Percentiles rank a stretch among this genome's conserved stretches.
phyloP scores from a whole-genome alignment of 1,140 invertebrate genomes.

The Bombus superbus region DNA sequence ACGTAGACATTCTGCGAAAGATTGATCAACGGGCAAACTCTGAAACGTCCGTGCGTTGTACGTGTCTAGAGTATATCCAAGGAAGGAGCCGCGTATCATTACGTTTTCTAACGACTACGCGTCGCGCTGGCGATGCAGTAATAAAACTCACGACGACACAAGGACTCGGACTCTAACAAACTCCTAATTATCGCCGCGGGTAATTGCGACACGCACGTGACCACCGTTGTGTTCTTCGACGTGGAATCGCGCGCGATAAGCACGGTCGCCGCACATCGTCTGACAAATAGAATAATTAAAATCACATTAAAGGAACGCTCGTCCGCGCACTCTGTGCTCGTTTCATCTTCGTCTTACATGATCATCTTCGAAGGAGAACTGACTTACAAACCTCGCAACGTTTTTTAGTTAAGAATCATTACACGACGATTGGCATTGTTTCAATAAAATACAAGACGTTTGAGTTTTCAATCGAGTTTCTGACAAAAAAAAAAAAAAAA shows the following conservation, averaged over 20 bases:
- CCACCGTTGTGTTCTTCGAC: conserved; percentile 55
- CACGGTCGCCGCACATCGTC: conserved; percentile 40
- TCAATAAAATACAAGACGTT: not conserved
- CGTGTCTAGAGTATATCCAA: not conserved
- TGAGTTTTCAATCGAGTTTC: not conserved
- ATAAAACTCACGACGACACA: conserved; percentile 40
- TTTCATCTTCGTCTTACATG: not conserved
- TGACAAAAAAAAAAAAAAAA: not conserved
- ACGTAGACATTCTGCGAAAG: conserved; percentile 35
- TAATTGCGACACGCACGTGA: conserved; percentile 69
- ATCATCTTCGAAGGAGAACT: conserved; percentile 16
- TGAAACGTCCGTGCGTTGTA: not conserved
- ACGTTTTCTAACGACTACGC: not conserved
- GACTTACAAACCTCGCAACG: not conserved
- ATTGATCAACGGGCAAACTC: conserved; percentile 14
- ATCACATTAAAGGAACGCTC: conserved; percentile 68
- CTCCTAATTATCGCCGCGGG: conserved; percentile 72
- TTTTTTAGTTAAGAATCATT: not conserved
- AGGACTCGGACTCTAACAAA: conserved; percentile 67
- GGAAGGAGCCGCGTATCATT: not conserved
- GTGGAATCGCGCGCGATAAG: conserved; percentile 63
- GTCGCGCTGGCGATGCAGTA: conserved; percentile 2
- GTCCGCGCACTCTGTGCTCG: conserved; percentile 4
- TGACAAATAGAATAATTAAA: conserved; percentile 79
- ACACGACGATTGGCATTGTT: not conserved